These are phyloP conservation scores for Festucalex cinctus DNA, from an alignment of 2,113 vertebrate genomes.

Conservation along the genomic window DNA sequence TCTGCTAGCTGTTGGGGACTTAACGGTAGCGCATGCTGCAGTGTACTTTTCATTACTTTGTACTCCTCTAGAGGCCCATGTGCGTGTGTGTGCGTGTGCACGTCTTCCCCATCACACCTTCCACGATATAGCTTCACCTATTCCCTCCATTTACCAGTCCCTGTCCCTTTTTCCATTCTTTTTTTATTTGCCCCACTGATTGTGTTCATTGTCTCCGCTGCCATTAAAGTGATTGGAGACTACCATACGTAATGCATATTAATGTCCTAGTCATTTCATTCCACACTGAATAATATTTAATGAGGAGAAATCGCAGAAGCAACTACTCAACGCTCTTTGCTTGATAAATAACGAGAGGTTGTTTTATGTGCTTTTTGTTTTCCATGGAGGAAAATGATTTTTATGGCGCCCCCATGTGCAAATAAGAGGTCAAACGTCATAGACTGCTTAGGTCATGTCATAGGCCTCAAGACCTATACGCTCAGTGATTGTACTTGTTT, in stretches of 20 bases:
- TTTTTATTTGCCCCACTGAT: conserved; percentile 52
- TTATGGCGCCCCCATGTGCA: conserved; percentile 10
- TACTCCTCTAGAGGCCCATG: conserved; percentile 50
- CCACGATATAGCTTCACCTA: conserved; percentile 27
- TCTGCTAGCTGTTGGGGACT: conserved; percentile 48
- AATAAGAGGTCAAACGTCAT: conserved; percentile 20
- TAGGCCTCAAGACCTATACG: not conserved
- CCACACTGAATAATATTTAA: conserved; percentile 54
- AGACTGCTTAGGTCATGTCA: not conserved
- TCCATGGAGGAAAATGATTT: not conserved
- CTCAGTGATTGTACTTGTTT: conserved; percentile 14
- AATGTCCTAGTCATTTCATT: conserved; percentile 42
- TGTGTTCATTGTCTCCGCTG: conserved; percentile 46
- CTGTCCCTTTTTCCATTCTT: conserved; percentile 27
- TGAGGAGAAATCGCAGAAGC: conserved; percentile 22
- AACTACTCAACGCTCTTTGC: conserved; percentile 20
- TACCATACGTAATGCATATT: conserved; percentile 56
- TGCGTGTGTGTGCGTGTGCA: conserved; percentile 24
- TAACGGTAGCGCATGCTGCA: conserved; percentile 35
- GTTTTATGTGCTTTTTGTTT: not conserved
- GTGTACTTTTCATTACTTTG: conserved; percentile 72
- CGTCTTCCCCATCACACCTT: not conserved
- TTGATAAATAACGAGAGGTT: conserved; percentile 48
- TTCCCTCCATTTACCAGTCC: conserved; percentile 32
- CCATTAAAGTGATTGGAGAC: conserved; percentile 59